These are phyloP conservation scores for Eospalax fontanierii DNA, from an alignment of 2,797 vertebrate species.

Conservation along the genomic window DNA sequence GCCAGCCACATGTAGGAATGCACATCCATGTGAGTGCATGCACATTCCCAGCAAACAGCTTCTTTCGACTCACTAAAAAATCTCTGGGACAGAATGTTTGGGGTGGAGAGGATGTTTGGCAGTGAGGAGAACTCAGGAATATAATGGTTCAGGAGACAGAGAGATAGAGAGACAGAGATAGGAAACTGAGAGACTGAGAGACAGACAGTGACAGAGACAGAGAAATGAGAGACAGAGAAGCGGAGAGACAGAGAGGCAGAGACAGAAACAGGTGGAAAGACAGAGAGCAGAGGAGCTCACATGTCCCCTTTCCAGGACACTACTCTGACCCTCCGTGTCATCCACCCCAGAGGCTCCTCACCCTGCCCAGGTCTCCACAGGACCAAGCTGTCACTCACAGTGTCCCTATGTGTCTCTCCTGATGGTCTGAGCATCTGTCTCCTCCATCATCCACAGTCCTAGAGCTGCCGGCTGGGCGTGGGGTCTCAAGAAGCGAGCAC, in stretches of 20 bases:
- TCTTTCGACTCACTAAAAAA: not conserved
- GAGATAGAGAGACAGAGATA: too few relatives aligned
- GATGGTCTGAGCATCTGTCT: fast-evolving
- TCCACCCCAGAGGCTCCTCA: not conserved
- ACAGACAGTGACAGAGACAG: too few relatives aligned
- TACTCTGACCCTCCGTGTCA: not conserved
- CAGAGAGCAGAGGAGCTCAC: not conserved
- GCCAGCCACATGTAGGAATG: too few relatives aligned
- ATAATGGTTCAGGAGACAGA: too few relatives aligned
- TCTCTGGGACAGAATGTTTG: not conserved
- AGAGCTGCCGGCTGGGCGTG: fast-evolving
- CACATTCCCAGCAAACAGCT: not conserved
- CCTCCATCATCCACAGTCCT: fast-evolving
- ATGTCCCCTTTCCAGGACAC: not conserved
- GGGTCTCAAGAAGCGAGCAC: not conserved
- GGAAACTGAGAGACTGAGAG: too few relatives aligned
- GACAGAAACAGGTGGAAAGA: not conserved
- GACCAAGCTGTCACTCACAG: too few relatives aligned
- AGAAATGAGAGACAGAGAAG: too few relatives aligned
- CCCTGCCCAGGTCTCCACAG: fast-evolving
- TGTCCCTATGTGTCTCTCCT: not conserved
- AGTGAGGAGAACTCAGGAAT: not conserved
- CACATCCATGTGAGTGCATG: fast-evolving
- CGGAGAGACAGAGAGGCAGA: too few relatives aligned
- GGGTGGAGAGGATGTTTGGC: fast-evolving